Base-by-base conservation (phyloP, 2,888 invertebrate genomes). In the Epinotia bilunana region DNA sequence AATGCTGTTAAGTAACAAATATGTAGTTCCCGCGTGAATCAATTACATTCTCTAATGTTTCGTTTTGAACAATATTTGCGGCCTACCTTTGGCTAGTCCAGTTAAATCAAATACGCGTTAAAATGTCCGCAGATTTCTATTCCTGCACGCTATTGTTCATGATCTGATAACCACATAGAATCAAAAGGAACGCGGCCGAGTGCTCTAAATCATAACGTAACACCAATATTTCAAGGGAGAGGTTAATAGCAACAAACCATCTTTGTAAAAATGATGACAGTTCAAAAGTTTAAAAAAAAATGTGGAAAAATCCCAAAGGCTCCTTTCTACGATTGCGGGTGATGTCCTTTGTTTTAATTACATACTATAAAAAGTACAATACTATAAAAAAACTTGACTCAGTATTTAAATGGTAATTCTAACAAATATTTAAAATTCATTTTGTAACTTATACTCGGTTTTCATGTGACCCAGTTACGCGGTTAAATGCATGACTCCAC, bases 121-220 rank as follows among this genome's bases (percentile, higher is more conserved):
- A 78, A 79, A 79, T 76, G 78, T 55, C 77, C 76, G 79, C 79
- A 76, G 79, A 79, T 83, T 82, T 83, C 83, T 81, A 81, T 77
- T 77, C 75, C 77, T 73, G 78, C 83, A 83, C 82, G 84, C 84
- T 80, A 83, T 77, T 78, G 74, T 83, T 84, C 82, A 83, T 82
- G 84, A 81, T 83, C 83, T 83, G 79, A 82, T 84, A 82, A 83
- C 74, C 78, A 69, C 80, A 78, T 77, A 60, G 65, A 63, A 70
- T 71, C 60, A 55, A 69, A 64, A 64, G 18, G n/a, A 64, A 55
- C 58, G 64, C 61, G 39, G 49, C 12, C 33, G 28, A 9, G 46
- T 64, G 57, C 57, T 43, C n/a, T 63, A 55, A 33, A 46, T 39
- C 43, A 67, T 53, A 23, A 70, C 16, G 4, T 13, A 7, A 1